Evolutionary conservation across 2,888 invertebrate genomes (phyloP), one percentile per base, ranked within the genome.

Genomic region (Argynnis bischoffii): DNA sequence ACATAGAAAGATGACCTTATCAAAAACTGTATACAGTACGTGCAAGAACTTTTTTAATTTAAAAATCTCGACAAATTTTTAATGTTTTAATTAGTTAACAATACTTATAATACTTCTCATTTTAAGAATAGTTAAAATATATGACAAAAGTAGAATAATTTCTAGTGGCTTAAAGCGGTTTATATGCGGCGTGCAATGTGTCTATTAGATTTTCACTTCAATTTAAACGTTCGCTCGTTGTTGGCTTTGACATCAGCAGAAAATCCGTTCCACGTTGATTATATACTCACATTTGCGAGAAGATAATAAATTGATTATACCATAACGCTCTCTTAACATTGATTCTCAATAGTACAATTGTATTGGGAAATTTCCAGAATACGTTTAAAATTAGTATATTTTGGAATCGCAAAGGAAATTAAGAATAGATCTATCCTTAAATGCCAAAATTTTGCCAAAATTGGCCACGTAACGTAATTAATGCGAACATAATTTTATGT

Each of bases 121-220:
- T 53, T 26, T 16, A 15, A 2, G 13, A 14, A 14, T 14, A 15
- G 5, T 18, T 21, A 21, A 13, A 13, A 18, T 53, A 18, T 31
- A 15, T n/a, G 13, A n/a, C 18, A 14, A 31, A 18, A 6, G 18
- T 26, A 55, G n/a, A 18, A 15, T 6, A 55, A 13, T 26, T 50
- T 50, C n/a, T 15, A 13, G 8, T 50, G 18, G 35, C 16, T 51
- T 35, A 35, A 14, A 60, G 26, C 5, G 3, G 5, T n/a, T 2
- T 41, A 55, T 41, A n/a, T n/a, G 57, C n/a, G 11, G 60, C 50
- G 11, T 3, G 50, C n/a, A 50, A 60, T 60, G 48, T 51, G 60
- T 35, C 50, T 51, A 60, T 60, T 51, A 60, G 35, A 60, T 60
- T 51, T 60, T 50, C 60, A 51, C 60, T 60, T 31, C n/a, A 59